These are phyloP conservation scores for Rhagologus leucostigma DNA, from an alignment of 2,113 vertebrate species.

Conservation along the genomic window DNA sequence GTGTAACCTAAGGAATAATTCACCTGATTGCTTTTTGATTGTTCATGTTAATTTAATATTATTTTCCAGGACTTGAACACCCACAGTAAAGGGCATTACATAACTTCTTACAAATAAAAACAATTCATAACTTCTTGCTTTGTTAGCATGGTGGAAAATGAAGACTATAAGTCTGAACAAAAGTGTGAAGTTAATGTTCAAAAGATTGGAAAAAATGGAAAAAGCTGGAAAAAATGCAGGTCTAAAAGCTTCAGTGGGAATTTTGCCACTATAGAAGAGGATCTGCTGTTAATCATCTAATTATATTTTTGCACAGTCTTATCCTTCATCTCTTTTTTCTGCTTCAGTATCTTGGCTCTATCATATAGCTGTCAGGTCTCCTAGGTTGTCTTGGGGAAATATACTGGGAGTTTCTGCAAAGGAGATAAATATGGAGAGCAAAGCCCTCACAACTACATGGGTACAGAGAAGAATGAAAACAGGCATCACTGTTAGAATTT, in stretches of 20 bases:
- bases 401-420: neutral
- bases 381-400: neutral
- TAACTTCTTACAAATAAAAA: neutral
- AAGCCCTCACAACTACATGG: neutral
- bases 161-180: neutral
- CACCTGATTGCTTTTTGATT: neutral
- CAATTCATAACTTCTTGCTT: neutral
- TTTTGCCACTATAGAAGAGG: neutral
- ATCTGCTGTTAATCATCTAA: neutral
- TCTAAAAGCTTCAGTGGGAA: neutral
- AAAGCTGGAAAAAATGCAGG: neutral
- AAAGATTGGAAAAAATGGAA: neutral
- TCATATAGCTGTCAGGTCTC: neutral
- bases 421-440: neutral
- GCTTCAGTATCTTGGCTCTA: neutral
- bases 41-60: neutral
- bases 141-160: rapidly evolving
- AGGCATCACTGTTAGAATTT: neutral
- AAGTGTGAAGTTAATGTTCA: neutral
- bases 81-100: neutral
- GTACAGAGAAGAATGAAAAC: neutral
- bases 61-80: neutral
- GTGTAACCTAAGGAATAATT: neutral
- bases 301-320: neutral
- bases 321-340: neutral